Evolutionary conservation across 2,888 invertebrate species (phyloP).

Genomic region (Ernsta delagoae): DNA sequence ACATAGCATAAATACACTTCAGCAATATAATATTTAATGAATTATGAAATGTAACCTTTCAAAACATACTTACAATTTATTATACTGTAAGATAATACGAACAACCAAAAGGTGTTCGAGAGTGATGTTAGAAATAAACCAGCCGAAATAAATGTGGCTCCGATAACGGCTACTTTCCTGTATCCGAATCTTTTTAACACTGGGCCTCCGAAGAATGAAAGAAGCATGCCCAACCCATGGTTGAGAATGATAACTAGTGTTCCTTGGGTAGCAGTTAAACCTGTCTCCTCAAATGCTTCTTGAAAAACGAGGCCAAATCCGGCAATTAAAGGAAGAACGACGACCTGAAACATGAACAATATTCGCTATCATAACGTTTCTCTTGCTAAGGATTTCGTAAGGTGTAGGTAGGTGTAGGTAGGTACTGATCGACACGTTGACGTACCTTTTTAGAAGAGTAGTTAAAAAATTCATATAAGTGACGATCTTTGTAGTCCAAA

Average conservation of each 20-base stretch:
- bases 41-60: constrained; percentile 41
- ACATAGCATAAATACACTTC: background rate
- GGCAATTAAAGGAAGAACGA: constrained; percentile 85
- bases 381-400: background rate
- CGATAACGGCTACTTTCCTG: constrained; percentile 86
- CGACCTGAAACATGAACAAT: constrained; percentile 62
- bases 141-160: constrained; percentile 78
- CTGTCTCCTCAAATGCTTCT: constrained; percentile 84
- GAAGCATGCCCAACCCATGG: constrained; percentile 87
- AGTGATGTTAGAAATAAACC: constrained; percentile 86
- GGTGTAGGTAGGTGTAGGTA: too few species aligned
- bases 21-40: background rate
- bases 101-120: constrained; percentile 82
- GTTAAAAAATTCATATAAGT: too few species aligned
- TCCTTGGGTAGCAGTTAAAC: constrained; percentile 85
- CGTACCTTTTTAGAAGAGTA: too few species aligned
- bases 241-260: constrained; percentile 87
- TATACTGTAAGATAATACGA: constrained; percentile 87
- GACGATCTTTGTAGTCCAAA: too few species aligned
- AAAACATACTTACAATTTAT: constrained; percentile 86
- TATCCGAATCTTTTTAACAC: constrained; percentile 86
- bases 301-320: constrained; percentile 88
- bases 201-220: constrained; percentile 88
- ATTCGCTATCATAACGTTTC: background rate
- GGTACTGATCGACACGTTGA: too few species aligned